These are phyloP conservation scores for Cheilosia impressa DNA, from an alignment of 2,888 invertebrate genomes.

Conservation along the genomic window DNA sequence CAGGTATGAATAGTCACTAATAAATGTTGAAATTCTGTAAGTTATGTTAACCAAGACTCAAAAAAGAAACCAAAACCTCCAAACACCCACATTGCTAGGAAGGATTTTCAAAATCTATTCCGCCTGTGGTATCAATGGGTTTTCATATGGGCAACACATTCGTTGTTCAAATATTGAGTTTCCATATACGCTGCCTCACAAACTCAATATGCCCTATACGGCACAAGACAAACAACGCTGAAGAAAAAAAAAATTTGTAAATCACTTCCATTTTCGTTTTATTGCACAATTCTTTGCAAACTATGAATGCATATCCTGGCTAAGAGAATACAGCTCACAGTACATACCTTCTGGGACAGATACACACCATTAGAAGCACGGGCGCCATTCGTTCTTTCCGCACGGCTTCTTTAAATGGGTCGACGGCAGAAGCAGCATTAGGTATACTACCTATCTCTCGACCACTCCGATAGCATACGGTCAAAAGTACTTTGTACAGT, in stretches of 20 bases:
- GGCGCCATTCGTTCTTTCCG: slow-evolving; percentile 49
- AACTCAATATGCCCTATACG: slow-evolving; percentile 19
- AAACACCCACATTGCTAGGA: too few species aligned
- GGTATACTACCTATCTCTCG: not conserved
- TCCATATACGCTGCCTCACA: not conserved
- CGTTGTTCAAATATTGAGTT: too few species aligned
- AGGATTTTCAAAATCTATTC: too few species aligned
- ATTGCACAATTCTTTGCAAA: slow-evolving; percentile 41
- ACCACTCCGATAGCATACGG: slow-evolving; percentile 63
- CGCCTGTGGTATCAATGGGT: too few species aligned
- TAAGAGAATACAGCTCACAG: slow-evolving; percentile 17
- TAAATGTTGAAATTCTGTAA: too few species aligned
- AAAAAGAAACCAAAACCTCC: too few species aligned
- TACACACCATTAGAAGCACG: slow-evolving; percentile 56
- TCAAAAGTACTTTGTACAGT: slow-evolving; percentile 41
- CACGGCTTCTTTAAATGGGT: slow-evolving; percentile 36
- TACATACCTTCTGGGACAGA: slow-evolving; percentile 25
- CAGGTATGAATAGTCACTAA: too few species aligned
- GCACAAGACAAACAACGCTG: not conserved
- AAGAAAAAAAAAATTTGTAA: slow-evolving; percentile 7
- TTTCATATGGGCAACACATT: too few species aligned
- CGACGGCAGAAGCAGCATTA: slow-evolving; percentile 5
- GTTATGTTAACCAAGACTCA: too few species aligned
- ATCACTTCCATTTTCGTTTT: slow-evolving; percentile 28
- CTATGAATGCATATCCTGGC: slow-evolving; percentile 23